Evolutionary conservation across 2,888 invertebrate genomes (phyloP).

Genomic region (Ischnus inquisitorius): DNA sequence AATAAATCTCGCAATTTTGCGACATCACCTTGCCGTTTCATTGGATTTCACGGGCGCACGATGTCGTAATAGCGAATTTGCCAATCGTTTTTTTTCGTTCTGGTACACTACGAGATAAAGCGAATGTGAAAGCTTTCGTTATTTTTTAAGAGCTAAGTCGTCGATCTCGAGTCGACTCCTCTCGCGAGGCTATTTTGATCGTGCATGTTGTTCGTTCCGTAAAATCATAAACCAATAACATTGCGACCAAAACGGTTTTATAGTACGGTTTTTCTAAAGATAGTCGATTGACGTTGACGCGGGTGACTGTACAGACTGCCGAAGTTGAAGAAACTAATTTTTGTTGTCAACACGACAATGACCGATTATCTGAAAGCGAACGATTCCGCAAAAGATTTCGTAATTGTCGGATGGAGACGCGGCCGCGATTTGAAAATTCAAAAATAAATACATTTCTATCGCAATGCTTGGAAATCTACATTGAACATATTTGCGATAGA

Average conservation of each 20-base stretch:
- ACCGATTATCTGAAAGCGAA: neutral
- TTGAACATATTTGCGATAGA: neutral
- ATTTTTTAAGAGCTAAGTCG: neutral
- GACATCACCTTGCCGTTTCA: neutral
- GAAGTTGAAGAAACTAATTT: too few relatives aligned
- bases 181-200: neutral
- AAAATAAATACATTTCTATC: too few relatives aligned
- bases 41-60: neutral
- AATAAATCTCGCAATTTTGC: neutral
- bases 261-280: neutral
- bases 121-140: neutral
- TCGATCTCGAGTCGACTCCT: neutral
- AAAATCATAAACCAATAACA: neutral
- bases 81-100: neutral
- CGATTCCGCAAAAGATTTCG: neutral
- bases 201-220: neutral
- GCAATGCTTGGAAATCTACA: too few relatives aligned
- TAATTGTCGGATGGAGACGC: too few relatives aligned
- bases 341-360: too few relatives aligned
- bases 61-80: neutral
- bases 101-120: neutral
- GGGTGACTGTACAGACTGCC: too few relatives aligned
- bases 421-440: too few relatives aligned
- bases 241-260: neutral
- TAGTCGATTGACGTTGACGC: too few relatives aligned